Conservation (phyloP, 2,888 invertebrate genomes). For the Leptopterna dolabrata region DNA sequence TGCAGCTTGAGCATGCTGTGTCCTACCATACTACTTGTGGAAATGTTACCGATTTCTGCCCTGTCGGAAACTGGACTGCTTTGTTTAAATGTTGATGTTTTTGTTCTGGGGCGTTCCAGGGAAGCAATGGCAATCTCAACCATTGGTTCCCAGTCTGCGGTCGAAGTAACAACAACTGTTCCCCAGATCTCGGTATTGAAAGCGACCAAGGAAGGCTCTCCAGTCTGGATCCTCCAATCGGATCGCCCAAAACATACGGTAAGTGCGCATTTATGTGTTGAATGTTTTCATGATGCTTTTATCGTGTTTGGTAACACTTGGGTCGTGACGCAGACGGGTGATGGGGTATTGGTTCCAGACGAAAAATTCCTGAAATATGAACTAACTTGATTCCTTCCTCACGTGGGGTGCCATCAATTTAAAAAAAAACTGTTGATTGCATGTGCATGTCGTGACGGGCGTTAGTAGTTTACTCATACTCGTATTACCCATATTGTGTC, state of each 20-base stretch:
- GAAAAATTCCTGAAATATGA: not conserved
- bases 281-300: not conserved
- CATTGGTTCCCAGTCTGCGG: conserved; percentile 58
- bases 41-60: conserved; percentile 19
- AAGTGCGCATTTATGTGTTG: not conserved
- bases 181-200: conserved; percentile 91
- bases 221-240: conserved; percentile 72
- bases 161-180: conserved; percentile 69
- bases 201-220: conserved; percentile 79
- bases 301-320: not conserved
- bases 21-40: not conserved
- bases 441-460: not conserved
- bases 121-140: conserved; percentile 50
- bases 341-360: not conserved
- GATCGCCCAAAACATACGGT: conserved; percentile 52
- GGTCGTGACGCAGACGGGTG: not conserved
- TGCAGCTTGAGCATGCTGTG: too few relatives aligned
- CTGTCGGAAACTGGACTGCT: too few relatives aligned
- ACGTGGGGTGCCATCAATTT: not conserved
- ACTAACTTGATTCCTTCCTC: not conserved
- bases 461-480: not conserved
- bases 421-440: not conserved
- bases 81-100: not conserved
- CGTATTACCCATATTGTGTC: too few relatives aligned
- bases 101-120: conserved; percentile 36